phyloP scores from a whole-genome alignment of 2,113 vertebrate genomes.

The Cyanoderma ruficeps region DNA sequence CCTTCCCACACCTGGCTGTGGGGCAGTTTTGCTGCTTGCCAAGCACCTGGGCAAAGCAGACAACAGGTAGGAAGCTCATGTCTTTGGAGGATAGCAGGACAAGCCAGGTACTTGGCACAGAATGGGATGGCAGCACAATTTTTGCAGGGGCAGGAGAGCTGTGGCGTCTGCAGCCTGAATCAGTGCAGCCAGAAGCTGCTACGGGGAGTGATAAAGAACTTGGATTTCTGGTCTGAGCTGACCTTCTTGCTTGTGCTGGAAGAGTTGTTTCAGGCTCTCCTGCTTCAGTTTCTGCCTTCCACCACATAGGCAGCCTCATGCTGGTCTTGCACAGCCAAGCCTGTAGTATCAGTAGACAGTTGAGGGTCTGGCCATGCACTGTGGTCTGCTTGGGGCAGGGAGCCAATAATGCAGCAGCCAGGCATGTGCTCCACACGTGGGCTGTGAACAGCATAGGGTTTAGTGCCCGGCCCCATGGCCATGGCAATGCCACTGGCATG shows the following conservation, averaged over 20 bases:
- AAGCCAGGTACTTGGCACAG: background rate
- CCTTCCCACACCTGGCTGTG: background rate
- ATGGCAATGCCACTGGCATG: background rate
- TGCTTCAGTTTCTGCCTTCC: background rate
- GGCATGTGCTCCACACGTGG: background rate
- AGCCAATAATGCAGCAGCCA: background rate
- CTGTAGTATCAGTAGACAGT: background rate
- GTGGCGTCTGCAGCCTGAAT: background rate
- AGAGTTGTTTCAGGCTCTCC: background rate
- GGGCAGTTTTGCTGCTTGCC: background rate
- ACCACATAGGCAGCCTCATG: rapidly evolving
- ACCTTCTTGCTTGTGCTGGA: background rate
- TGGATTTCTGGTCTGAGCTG: background rate
- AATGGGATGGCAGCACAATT: background rate
- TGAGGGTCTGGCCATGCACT: background rate
- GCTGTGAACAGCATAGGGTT: background rate
- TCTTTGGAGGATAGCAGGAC: rapidly evolving
- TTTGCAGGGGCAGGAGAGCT: rapidly evolving
- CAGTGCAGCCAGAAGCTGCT: background rate
- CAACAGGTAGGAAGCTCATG: rapidly evolving
- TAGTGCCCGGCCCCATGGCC: rapidly evolving
- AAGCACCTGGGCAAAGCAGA: background rate
- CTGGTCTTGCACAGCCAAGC: background rate
- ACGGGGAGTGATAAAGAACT: rapidly evolving
- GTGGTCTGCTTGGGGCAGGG: background rate